Evolutionary conservation across 2,888 invertebrate species (phyloP).

Genomic region (Eulithis testata): DNA sequence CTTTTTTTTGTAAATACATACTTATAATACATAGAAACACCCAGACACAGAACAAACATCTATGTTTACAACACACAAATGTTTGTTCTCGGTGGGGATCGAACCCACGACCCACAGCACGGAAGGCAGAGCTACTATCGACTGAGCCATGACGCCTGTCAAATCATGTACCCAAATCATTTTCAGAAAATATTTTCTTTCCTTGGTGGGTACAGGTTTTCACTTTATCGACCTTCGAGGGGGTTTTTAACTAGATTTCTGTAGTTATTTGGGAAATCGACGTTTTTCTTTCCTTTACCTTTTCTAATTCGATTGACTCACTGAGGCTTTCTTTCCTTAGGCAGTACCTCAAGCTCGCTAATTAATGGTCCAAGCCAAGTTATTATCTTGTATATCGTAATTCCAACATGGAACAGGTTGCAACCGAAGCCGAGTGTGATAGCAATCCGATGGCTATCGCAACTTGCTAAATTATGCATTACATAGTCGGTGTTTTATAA

Average conservation of each 20-base stretch:
- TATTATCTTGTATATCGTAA: constrained; percentile 26
- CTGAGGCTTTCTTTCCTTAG: constrained; percentile 14
- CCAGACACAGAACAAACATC: too few relatives aligned
- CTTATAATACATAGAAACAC: too few relatives aligned
- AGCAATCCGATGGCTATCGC: constrained; percentile 46
- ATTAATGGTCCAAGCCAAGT: constrained; percentile 16
- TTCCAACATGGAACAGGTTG: constrained; percentile 47
- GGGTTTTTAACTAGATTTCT: neutral
- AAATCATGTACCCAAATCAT: too few relatives aligned
- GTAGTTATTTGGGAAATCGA: neutral
- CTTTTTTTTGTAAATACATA: too few relatives aligned
- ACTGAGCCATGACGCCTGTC: too few relatives aligned
- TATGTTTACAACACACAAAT: too few relatives aligned
- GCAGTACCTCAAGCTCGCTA: constrained; percentile 3
- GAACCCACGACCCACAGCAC: too few relatives aligned
- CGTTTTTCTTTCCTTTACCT: neutral
- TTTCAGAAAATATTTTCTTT: too few relatives aligned
- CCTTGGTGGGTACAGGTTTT: too few relatives aligned
- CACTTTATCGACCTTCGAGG: too few relatives aligned
- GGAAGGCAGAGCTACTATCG: too few relatives aligned
- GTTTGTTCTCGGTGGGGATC: too few relatives aligned
- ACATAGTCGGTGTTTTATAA: constrained; percentile 24
- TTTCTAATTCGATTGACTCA: constrained; percentile 5
- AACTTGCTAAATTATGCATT: constrained; percentile 38
- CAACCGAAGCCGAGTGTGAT: constrained; percentile 47